These are phyloP conservation scores for Lingula anatina DNA, from an alignment of 2,888 invertebrate species.

Conservation along the genomic window DNA sequence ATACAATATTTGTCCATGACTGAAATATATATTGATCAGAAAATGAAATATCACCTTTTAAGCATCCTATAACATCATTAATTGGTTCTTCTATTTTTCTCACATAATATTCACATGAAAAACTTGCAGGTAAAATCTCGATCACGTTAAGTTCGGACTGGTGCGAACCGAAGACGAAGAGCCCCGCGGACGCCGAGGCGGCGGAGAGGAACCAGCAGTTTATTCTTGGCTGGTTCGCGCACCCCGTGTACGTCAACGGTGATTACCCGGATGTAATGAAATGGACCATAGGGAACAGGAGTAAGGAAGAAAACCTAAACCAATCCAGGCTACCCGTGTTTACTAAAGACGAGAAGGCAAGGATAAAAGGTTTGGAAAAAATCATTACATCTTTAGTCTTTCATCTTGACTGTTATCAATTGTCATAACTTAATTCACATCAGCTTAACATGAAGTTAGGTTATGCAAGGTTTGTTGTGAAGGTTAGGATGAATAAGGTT, in stretches of 20 bases:
- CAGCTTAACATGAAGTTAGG: too few relatives aligned
- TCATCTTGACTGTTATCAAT: too few relatives aligned
- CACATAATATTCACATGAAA: too few relatives aligned
- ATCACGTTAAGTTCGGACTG: constrained; percentile 32
- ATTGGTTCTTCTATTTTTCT: too few relatives aligned
- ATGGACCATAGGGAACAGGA: constrained; percentile 21
- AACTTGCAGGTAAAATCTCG: constrained; percentile 26
- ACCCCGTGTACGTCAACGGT: constrained; percentile 40
- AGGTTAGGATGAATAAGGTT: too few relatives aligned
- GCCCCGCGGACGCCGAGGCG: constrained; percentile 26
- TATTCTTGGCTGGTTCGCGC: constrained; percentile 39
- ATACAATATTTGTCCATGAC: too few relatives aligned
- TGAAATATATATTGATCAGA: too few relatives aligned
- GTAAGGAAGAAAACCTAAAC: constrained; percentile 20
- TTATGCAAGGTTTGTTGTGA: too few relatives aligned
- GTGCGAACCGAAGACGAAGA: constrained; percentile 24
- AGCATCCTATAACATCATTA: too few relatives aligned
- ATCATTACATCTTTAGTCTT: too few relatives aligned
- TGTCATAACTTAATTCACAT: too few relatives aligned
- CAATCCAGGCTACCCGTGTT: constrained; percentile 41
- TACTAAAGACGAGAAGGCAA: constrained; percentile 32
- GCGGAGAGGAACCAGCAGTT: constrained; percentile 26
- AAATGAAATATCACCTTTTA: too few relatives aligned
- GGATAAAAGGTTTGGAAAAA: constrained; percentile 43
- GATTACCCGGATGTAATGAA: constrained; percentile 56